Base-by-base conservation (phyloP, 2,888 invertebrate genomes). In the Lumbricus terrestris region DNA sequence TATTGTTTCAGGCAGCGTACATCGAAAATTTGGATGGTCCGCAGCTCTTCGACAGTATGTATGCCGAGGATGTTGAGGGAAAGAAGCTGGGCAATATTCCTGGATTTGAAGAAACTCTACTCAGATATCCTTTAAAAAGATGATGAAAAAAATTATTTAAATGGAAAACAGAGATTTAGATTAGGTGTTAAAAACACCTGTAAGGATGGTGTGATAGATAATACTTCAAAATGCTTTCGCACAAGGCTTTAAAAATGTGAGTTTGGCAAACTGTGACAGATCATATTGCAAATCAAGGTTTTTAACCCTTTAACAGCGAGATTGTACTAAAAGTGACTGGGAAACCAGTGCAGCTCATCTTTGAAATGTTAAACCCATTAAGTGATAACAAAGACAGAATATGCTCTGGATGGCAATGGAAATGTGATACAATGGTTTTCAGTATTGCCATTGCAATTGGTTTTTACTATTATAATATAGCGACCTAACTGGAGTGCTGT, bases 41-140 rank as follows among this genome's bases (percentile, higher is more conserved):
- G 34, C 92, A 92, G 82, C 92, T 95, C 91, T 95, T 95, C 93
- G 93, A 94, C 33, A 93, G 93, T 69, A 93, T 95, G 94, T 95
- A 94, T 91, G 92, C 93, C 11, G 95, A 95, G 90, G 95, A 95
- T 91, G 92, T 93, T 16, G 95, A 95, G 91, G 95, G 95, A 35
- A 93, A 94, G 92, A 95, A 94, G 91, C 92, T 95, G 90, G 93
- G 93, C 88, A 93, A 93, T 83, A 94, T 95, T 93, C 94, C 95
- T 23, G 94, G 94, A 33, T 93, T 95, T 5, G 94, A 94, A 88
- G 95, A 95, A 89, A 92, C 94, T 85, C 90, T 95, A 90, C 91
- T 92, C 90, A 92, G 92, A 94, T 95, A 94, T 94, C 94, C 94
- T 94, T 94, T 94, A 2, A 6, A n/a, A n/a, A 69, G 69, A 69